These are phyloP conservation scores for Tenthredo mesomela DNA, from an alignment of 2,888 invertebrate species.

Conservation along the genomic window DNA sequence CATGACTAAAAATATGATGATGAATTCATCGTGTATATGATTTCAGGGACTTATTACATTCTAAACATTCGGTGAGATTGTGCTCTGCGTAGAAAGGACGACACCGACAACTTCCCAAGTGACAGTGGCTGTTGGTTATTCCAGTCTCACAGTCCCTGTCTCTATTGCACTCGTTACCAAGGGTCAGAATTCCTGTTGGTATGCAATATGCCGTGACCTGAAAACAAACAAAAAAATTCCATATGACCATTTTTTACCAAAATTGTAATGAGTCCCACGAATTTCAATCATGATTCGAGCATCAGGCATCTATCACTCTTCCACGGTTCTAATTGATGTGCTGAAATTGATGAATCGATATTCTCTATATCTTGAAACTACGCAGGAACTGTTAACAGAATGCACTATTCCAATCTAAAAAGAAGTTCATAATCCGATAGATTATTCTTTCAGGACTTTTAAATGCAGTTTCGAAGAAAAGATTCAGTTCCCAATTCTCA, in stretches of 20 bases:
- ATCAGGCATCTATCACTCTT: too few relatives aligned
- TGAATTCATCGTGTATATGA: neutral
- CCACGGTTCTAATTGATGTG: neutral
- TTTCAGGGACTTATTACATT: slow-evolving; percentile 80
- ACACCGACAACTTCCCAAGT: slow-evolving; percentile 88
- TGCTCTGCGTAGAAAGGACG: slow-evolving; percentile 90
- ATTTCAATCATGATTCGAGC: neutral
- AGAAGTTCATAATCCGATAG: neutral
- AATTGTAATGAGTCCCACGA: neutral
- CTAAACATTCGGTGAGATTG: slow-evolving; percentile 89
- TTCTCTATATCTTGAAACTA: too few relatives aligned
- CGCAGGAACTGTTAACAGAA: too few relatives aligned
- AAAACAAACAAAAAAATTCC: slow-evolving; percentile 44
- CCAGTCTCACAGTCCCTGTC: slow-evolving; percentile 83
- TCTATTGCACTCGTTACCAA: slow-evolving; percentile 84
- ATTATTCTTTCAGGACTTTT: neutral
- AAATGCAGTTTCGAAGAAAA: neutral
- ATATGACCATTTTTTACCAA: neutral
- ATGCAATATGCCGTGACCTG: slow-evolving; percentile 62
- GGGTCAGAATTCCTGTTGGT: slow-evolving; percentile 69
- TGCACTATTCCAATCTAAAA: neutral
- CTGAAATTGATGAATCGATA: too few relatives aligned
- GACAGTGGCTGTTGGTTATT: slow-evolving; percentile 84
- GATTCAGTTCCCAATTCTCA: neutral
- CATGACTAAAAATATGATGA: neutral